phyloP scores from a whole-genome alignment of 2,888 invertebrate genomes.

The Eilema depressum region DNA sequence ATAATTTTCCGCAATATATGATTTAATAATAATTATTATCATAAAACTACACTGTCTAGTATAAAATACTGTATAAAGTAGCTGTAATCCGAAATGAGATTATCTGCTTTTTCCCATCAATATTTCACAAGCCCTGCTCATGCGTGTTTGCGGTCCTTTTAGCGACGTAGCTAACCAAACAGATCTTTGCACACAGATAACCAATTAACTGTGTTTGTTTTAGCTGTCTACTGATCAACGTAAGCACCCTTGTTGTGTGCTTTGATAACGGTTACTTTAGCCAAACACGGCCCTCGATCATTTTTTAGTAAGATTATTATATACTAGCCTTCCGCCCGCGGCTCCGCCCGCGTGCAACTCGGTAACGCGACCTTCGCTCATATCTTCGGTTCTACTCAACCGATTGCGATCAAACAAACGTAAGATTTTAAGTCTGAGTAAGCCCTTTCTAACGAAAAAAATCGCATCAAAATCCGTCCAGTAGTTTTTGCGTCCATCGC shows the following conservation, averaged over 20 bases:
- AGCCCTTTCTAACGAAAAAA: too few relatives aligned
- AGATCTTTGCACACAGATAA: constrained; percentile 23
- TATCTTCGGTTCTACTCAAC: too few relatives aligned
- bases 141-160: constrained; percentile 32
- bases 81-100: constrained; percentile 1
- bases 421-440: too few relatives aligned
- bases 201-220: constrained; percentile 30
- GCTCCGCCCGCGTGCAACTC: too few relatives aligned
- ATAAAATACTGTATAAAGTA: background rate
- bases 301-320: too few relatives aligned
- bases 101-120: constrained; percentile 8
- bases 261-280: background rate
- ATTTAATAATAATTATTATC: too few relatives aligned
- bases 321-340: too few relatives aligned
- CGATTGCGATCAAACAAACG: too few relatives aligned
- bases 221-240: constrained; percentile 7
- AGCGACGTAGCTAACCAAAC: constrained; percentile 24
- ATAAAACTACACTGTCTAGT: background rate
- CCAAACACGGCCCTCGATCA: background rate
- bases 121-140: constrained; percentile 9
- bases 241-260: background rate
- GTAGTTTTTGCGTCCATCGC: too few relatives aligned
- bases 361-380: too few relatives aligned
- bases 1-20: too few relatives aligned
- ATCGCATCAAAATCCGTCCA: too few relatives aligned